phyloP scores from a whole-genome alignment of 37 sponge, comb jelly and placozoan genomes.

The Hexactinellida sp. region DNA sequence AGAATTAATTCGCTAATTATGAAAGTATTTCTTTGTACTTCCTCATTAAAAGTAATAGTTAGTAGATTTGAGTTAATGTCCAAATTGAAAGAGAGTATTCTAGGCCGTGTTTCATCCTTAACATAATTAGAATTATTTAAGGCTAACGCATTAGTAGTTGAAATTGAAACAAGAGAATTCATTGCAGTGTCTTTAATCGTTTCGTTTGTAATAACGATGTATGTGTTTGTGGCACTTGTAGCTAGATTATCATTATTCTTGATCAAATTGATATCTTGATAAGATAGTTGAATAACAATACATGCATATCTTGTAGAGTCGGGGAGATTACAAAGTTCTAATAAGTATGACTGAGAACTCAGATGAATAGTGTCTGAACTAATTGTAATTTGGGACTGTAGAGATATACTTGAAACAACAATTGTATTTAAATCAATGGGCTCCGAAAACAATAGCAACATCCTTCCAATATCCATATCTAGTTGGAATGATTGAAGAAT shows the following conservation, averaged over 20 bases:
- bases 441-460: conserved; percentile 61
- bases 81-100: conserved; percentile 32
- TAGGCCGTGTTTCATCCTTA: conserved; percentile 36
- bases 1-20: conserved; percentile 49
- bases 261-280: conserved; percentile 64
- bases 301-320: neutral
- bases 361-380: neutral
- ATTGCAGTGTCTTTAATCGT: conserved; percentile 46
- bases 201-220: conserved; percentile 36
- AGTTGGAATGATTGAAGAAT: conserved; percentile 8
- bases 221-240: conserved; percentile 30
- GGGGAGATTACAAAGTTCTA: neutral
- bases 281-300: conserved; percentile 23
- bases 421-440: conserved; percentile 52
- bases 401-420: conserved; percentile 19
- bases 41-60: conserved; percentile 57
- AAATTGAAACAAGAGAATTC: conserved; percentile 27
- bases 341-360: neutral
- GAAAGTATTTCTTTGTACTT: conserved; percentile 52
- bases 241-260: conserved; percentile 46
- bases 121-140: conserved; percentile 24
- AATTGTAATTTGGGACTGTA: neutral
- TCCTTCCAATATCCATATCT: conserved; percentile 40
- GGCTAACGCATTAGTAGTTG: conserved; percentile 16
- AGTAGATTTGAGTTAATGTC: conserved; percentile 51